Conservation (phyloP, 2,888 invertebrate genomes). For the Conomelus anceps region DNA sequence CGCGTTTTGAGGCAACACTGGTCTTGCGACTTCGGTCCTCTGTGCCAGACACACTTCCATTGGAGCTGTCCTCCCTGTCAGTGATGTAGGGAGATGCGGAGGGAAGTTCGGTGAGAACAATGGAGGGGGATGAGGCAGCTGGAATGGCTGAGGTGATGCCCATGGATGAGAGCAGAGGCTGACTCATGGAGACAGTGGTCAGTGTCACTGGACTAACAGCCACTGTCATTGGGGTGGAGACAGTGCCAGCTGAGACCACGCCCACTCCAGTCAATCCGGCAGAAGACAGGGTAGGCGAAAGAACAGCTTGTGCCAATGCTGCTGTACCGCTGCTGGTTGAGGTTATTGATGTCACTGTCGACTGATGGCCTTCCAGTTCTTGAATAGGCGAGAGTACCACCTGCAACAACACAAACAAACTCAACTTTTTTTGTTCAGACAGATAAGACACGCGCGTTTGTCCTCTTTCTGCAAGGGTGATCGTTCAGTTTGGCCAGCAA, state of each 20-base stretch:
- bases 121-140: conserved; percentile 37
- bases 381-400: conserved; percentile 78
- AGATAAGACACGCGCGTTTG: too few relatives aligned
- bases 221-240: conserved; percentile 46
- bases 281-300: conserved; percentile 54
- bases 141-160: conserved; percentile 37
- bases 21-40: conserved; percentile 45
- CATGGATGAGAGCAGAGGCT: conserved; percentile 51
- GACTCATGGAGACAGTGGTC: conserved; percentile 48
- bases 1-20: conserved; percentile 44
- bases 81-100: conserved; percentile 39
- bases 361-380: conserved; percentile 61
- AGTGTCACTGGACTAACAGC: conserved; percentile 42
- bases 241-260: conserved; percentile 24
- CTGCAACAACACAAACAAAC: conserved; percentile 43
- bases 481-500: too few relatives aligned
- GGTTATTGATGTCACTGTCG: conserved; percentile 31
- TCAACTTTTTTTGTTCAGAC: background rate
- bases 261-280: conserved; percentile 40
- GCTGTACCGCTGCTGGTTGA: conserved; percentile 50
- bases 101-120: conserved; percentile 31
- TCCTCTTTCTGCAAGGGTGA: too few relatives aligned
- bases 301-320: conserved; percentile 70
- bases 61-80: conserved; percentile 40
- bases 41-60: conserved; percentile 39